Percentiles rank a stretch among this genome's conserved stretches.
Evolutionary conservation across 2,888 invertebrate species (phyloP).

Genomic region (Netelia virgata): DNA sequence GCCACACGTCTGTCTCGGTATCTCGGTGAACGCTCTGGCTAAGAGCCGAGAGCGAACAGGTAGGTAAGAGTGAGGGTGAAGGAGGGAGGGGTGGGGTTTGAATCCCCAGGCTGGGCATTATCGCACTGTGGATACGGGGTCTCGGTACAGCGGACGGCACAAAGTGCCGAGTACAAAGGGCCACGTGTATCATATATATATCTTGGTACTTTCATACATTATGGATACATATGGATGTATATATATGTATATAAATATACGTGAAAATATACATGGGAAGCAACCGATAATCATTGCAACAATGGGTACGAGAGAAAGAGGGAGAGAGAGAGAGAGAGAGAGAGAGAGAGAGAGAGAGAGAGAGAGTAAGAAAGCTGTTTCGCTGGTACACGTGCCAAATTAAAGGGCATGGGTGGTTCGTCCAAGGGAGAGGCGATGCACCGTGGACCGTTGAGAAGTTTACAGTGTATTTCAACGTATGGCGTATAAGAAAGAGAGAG

Average conservation of each 20-base stretch:
- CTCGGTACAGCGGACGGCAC: slow-evolving; percentile 28
- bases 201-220: slow-evolving; percentile 12
- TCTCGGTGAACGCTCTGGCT: background rate
- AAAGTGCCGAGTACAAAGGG: slow-evolving; percentile 56
- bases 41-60: too few species aligned
- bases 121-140: slow-evolving; percentile 30
- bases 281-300: slow-evolving; percentile 81
- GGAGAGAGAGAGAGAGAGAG: slow-evolving; percentile 21
- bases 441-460: slow-evolving; percentile 56
- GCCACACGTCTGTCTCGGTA: slow-evolving; percentile 25
- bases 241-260: slow-evolving; percentile 29
- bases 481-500: slow-evolving; percentile 40
- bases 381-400: slow-evolving; percentile 80
- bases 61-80: too few species aligned
- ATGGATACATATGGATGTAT: slow-evolving; percentile 19
- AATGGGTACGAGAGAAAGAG: slow-evolving; percentile 69
- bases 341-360: slow-evolving; percentile 17
- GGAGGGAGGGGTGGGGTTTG: background rate
- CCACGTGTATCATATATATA: slow-evolving; percentile 9
- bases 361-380: slow-evolving; percentile 5
- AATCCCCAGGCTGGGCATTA: slow-evolving; percentile 24
- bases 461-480: slow-evolving; percentile 40
- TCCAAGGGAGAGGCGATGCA: slow-evolving; percentile 44
- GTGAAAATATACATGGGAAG: slow-evolving; percentile 61
- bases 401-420: slow-evolving; percentile 77